phyloP scores from a whole-genome alignment of 2,888 invertebrate genomes.

The Oscheius sp. region DNA sequence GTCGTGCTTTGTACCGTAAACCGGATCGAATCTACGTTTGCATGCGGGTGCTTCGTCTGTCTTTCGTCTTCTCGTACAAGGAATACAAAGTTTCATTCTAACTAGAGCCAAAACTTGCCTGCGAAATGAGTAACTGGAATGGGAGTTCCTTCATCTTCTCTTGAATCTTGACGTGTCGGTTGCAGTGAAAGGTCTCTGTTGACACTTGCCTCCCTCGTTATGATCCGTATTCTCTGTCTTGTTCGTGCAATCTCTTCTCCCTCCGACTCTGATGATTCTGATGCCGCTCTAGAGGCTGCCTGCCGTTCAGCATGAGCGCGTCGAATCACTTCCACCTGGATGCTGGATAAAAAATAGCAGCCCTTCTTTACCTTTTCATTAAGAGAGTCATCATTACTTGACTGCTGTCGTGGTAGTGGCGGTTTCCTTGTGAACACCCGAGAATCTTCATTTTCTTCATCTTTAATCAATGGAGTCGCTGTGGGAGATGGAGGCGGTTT shows the following conservation, averaged over 20 bases:
- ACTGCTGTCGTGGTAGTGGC: conserved; percentile 60
- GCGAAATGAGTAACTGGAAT: conserved; percentile 65
- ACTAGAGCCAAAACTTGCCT: conserved; percentile 57
- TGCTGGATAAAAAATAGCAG: not conserved
- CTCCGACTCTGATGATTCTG: conserved; percentile 41
- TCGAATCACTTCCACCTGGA: conserved; percentile 54
- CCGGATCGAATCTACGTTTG: conserved; percentile 16
- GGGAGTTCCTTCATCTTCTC: conserved; percentile 32
- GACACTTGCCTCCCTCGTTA: conserved; percentile 74
- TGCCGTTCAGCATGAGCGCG: conserved; percentile 58
- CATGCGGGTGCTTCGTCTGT: conserved; percentile 1
- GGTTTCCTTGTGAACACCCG: conserved; percentile 43
- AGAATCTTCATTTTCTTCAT: conserved; percentile 31
- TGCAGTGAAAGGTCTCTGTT: conserved; percentile 49
- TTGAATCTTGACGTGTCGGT: not conserved
- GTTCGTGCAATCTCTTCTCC: conserved; percentile 28
- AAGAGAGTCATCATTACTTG: conserved; percentile 59
- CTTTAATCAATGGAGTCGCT: conserved; percentile 35
- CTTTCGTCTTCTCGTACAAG: too few relatives aligned
- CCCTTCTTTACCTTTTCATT: conserved; percentile 58
- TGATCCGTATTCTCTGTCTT: conserved; percentile 82
- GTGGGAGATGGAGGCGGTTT: conserved; percentile 24
- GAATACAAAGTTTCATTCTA: too few relatives aligned
- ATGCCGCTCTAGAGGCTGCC: conserved; percentile 37
- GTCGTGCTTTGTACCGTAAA: not conserved